phyloP scores from a whole-genome alignment of 2,113 vertebrate genomes.

The Apistogramma diplotaenia region DNA sequence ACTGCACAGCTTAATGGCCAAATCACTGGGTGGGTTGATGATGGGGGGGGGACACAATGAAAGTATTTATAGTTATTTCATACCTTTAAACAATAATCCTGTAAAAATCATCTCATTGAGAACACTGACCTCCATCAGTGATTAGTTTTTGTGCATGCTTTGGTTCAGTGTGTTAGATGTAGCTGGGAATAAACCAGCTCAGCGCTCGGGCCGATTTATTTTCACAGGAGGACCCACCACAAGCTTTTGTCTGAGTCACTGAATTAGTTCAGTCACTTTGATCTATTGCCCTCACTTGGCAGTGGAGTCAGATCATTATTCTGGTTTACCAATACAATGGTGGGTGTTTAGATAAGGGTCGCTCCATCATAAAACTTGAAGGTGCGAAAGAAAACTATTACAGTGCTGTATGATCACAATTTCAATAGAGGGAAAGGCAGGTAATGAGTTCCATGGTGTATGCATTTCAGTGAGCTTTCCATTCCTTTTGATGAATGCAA shows the following conservation, averaged over 20 bases:
- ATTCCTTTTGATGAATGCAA: not conserved
- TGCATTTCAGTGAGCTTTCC: not conserved
- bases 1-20: not conserved
- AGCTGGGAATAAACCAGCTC: not conserved
- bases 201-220: not conserved
- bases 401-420: slow-evolving; percentile 5
- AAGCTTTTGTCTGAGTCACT: not conserved
- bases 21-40: not conserved
- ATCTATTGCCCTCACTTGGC: slow-evolving; percentile 13
- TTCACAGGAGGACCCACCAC: not conserved
- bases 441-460: slow-evolving; percentile 14
- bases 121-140: not conserved
- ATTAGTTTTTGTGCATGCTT: not conserved
- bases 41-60: not conserved
- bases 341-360: not conserved
- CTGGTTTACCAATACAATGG: not conserved
- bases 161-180: not conserved
- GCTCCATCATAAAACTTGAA: slow-evolving; percentile 1
- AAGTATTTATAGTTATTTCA: not conserved
- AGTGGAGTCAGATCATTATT: slow-evolving; percentile 24
- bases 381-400: not conserved
- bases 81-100: not conserved
- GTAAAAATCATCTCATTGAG: not conserved
- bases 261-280: slow-evolving; percentile 11
- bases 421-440: slow-evolving; percentile 12